phyloP scores from a whole-genome alignment of 2,888 invertebrate genomes.

The Drosophila crucigera region DNA sequence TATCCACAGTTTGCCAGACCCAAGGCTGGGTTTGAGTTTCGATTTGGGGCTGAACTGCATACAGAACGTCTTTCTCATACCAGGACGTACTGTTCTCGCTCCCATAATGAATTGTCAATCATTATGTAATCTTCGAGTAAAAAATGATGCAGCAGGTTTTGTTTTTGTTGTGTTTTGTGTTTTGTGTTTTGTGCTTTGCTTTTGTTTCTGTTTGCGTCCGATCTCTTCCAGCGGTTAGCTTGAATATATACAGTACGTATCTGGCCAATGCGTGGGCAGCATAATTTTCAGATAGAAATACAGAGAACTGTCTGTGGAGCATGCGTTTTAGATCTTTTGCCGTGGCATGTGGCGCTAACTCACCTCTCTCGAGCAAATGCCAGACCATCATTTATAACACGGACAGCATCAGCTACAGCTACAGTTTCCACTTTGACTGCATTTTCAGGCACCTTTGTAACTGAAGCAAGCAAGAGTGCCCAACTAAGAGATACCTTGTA shows the following conservation, averaged over 20 bases:
- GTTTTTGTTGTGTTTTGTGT: conserved; percentile 7
- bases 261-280: conserved; percentile 67
- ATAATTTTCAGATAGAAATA: conserved; percentile 63
- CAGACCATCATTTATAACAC: conserved; percentile 71
- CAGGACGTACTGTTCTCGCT: conserved; percentile 36
- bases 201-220: conserved; percentile 2
- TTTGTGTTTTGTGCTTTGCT: conserved; percentile 10
- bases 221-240: conserved; percentile 22
- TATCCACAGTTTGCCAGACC: conserved; percentile 15
- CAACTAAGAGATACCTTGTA: background rate
- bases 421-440: conserved; percentile 3
- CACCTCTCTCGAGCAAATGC: conserved; percentile 45
- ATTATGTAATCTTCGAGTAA: conserved; percentile 80
- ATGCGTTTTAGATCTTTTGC: conserved; percentile 74
- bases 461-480: background rate
- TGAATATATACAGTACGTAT: conserved; percentile 4
- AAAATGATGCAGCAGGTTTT: conserved; percentile 78
- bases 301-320: conserved; percentile 43
- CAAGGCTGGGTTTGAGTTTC: conserved; percentile 12
- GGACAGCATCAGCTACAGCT: conserved; percentile 35
- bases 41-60: conserved; percentile 1
- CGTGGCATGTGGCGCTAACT: conserved; percentile 76
- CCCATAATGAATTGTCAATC: conserved; percentile 79
- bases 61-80: conserved; percentile 20
- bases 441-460: background rate